These are phyloP conservation scores for Diadema setosum DNA, from an alignment of 35 echinoderm and acorn worm species.

Conservation along the genomic window DNA sequence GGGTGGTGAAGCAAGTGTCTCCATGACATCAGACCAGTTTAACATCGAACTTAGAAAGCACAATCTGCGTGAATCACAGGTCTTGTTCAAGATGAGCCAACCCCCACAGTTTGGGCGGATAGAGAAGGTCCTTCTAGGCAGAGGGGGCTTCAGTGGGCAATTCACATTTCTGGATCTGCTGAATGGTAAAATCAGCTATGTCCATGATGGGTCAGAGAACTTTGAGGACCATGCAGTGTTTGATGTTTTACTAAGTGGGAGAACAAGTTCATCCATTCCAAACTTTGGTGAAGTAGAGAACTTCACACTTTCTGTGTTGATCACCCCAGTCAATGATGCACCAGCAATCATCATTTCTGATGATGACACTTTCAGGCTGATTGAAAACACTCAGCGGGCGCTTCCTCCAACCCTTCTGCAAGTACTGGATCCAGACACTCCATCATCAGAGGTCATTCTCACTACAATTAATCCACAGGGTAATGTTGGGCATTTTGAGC, in stretches of 20 bases:
- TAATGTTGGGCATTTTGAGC: constrained; percentile 80
- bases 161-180: constrained; percentile 88
- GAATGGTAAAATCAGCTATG: constrained; percentile 76
- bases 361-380: constrained; percentile 73
- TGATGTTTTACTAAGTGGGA: constrained; percentile 71
- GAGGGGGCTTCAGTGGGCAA: constrained; percentile 18
- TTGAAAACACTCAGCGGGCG: constrained; percentile 31
- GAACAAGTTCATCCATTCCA: constrained; percentile 41
- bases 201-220: constrained; percentile 95
- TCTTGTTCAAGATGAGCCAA: constrained; percentile 54
- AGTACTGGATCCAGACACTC: constrained; percentile 76
- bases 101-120: constrained; percentile 56
- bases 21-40: constrained; percentile 49
- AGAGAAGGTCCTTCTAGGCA: constrained; percentile 58
- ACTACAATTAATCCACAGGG: constrained; percentile 48
- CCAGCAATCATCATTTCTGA: constrained; percentile 64
- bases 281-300: constrained; percentile 20
- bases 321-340: constrained; percentile 87
- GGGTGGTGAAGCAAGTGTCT: constrained; percentile 53
- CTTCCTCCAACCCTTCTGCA: constrained; percentile 33
- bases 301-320: constrained; percentile 47
- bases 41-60: constrained; percentile 66
- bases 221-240: constrained; percentile 72
- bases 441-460: constrained; percentile 41
- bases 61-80: constrained; percentile 72